A percentile compares a stretch with the other conserved stretches of the same genome.
Evolutionary conservation across 2,888 invertebrate genomes (phyloP).

Genomic region (Herminia tarsipennalis): DNA sequence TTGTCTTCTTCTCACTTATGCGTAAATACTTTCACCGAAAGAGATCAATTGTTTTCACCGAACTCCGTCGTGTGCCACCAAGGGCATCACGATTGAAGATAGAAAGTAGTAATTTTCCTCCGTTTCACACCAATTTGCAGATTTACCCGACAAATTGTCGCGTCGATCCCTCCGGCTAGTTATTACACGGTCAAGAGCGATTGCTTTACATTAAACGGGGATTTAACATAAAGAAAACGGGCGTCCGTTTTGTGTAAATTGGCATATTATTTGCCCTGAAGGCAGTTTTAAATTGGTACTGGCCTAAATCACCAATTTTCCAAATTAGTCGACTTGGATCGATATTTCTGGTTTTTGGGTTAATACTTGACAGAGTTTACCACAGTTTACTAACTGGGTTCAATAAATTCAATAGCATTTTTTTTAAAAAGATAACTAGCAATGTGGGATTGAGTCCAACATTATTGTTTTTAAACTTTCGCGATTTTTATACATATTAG

Average conservation of each 20-base stretch:
- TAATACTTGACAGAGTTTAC: too few species aligned
- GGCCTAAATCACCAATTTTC: too few species aligned
- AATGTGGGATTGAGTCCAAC: too few species aligned
- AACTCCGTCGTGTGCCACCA: constrained; percentile 36
- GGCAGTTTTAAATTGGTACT: background rate
- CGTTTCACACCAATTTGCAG: constrained; percentile 67
- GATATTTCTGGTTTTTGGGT: too few species aligned
- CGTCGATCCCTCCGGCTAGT: constrained; percentile 37
- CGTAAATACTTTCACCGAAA: constrained; percentile 60
- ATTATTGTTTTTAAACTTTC: too few species aligned
- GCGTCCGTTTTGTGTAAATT: background rate
- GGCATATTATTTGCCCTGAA: too few species aligned
- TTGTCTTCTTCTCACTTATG: constrained; percentile 7
- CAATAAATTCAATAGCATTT: too few species aligned
- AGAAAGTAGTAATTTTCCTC: constrained; percentile 53
- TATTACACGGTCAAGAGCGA: constrained; percentile 9
- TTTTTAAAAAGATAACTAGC: too few species aligned
- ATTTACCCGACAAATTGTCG: constrained; percentile 62
- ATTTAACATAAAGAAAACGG: too few species aligned
- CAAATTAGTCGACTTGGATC: too few species aligned
- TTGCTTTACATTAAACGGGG: constrained; percentile 2
- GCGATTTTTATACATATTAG: too few species aligned
- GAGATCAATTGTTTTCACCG: constrained; percentile 63
- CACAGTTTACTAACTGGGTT: too few species aligned
- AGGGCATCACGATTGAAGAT: constrained; percentile 42